A percentile compares a stretch with the other conserved stretches of the same genome.
Evolutionary conservation across 2,797 vertebrate species (phyloP).

Genomic region (Heteromormyrus szaboi): DNA sequence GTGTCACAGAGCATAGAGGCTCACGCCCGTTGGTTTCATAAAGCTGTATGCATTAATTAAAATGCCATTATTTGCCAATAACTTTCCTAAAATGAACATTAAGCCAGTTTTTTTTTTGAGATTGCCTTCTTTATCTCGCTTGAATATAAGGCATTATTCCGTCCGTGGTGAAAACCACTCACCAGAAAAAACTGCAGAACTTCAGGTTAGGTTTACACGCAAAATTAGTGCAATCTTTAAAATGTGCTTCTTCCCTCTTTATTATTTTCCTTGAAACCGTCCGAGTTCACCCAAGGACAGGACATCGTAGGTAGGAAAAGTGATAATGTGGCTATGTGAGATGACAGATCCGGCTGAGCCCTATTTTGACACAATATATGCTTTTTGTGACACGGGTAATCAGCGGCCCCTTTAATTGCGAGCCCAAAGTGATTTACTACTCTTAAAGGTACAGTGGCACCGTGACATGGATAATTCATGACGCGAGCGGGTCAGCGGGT

Average conservation of each 20-base stretch:
- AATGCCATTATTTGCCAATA: neutral
- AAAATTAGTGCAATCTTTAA: neutral
- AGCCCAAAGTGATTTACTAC: conserved; percentile 12
- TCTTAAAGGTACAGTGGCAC: neutral
- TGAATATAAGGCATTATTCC: neutral
- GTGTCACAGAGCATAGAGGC: neutral
- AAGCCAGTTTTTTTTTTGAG: neutral
- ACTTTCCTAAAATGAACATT: neutral
- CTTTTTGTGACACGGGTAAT: neutral
- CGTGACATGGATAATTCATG: conserved; percentile 22
- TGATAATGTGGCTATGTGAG: neutral
- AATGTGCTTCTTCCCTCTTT: neutral
- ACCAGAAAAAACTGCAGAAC: neutral
- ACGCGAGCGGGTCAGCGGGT: neutral
- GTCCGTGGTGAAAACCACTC: neutral
- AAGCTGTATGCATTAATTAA: neutral
- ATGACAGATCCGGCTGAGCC: neutral
- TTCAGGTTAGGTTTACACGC: neutral
- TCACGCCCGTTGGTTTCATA: neutral
- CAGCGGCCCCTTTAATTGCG: conserved; percentile 19
- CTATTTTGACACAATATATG: neutral
- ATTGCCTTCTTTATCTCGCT: neutral
- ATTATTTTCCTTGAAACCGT: neutral
- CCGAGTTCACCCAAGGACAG: neutral
- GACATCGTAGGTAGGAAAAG: neutral